phyloP scores from a whole-genome alignment of 1,140 invertebrate genomes.

The Zaprionus vittiger region DNA sequence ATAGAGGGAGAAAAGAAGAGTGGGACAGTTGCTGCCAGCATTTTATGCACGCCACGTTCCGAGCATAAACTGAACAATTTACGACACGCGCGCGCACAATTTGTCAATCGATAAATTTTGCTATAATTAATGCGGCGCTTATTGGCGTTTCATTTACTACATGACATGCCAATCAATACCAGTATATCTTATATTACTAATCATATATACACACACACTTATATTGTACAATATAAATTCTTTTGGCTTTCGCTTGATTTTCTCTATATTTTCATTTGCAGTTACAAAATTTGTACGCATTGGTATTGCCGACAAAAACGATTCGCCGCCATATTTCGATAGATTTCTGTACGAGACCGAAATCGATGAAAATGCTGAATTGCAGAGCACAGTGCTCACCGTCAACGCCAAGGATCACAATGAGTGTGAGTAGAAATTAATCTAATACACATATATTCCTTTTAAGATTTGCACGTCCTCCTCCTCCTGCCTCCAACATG shows the following conservation, averaged over 20 bases:
- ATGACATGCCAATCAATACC: background rate
- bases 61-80: conserved; percentile 68
- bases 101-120: conserved; percentile 81
- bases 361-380: conserved; percentile 89
- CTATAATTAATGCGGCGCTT: conserved; percentile 78
- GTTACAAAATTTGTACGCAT: conserved; percentile 86
- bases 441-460: conserved; percentile 12
- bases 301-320: conserved; percentile 88
- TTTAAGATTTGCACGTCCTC: background rate
- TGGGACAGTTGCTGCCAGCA: conserved; percentile 6
- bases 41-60: conserved; percentile 76
- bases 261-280: conserved; percentile 74
- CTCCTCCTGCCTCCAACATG: conserved; percentile 29
- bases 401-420: conserved; percentile 89
- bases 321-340: conserved; percentile 90
- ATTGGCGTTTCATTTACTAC: conserved; percentile 75
- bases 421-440: conserved; percentile 85
- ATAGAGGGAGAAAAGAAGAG: background rate
- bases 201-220: conserved; percentile 20
- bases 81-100: conserved; percentile 75
- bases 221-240: conserved; percentile 39
- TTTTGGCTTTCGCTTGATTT: conserved; percentile 43
- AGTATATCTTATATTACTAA: conserved; percentile 6
- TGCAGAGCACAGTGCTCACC: conserved; percentile 88
- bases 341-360: conserved; percentile 88